phyloP scores from a whole-genome alignment of 2,888 invertebrate genomes.

The Plagodis dolabraria region DNA sequence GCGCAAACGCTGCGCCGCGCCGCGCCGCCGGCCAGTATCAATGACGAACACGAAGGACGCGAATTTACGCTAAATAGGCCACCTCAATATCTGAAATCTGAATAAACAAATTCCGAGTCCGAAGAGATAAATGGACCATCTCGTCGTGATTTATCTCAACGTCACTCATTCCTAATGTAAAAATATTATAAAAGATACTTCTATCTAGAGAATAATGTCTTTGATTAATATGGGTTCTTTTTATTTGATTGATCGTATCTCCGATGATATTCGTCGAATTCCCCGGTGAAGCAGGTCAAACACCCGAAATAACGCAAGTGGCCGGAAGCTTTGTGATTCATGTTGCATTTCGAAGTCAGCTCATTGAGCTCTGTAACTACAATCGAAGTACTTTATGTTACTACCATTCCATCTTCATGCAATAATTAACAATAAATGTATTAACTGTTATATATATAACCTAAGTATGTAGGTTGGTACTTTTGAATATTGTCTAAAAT shows the following conservation, averaged over 20 bases:
- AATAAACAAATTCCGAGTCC: conserved; percentile 40
- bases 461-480: too few relatives aligned
- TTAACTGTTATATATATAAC: too few relatives aligned
- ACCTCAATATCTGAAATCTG: conserved; percentile 41
- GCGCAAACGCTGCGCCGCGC: conserved; percentile 35
- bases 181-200: conserved; percentile 33
- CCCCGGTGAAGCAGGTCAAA: conserved; percentile 59
- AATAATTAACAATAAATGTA: too few relatives aligned
- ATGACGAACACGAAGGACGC: conserved; percentile 56
- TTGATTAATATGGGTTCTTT: conserved; percentile 32
- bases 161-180: conserved; percentile 32
- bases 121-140: conserved; percentile 40
- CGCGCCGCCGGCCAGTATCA: conserved; percentile 45
- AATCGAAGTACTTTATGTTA: too few relatives aligned
- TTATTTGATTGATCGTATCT: conserved; percentile 49
- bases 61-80: conserved; percentile 45
- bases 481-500: too few relatives aligned
- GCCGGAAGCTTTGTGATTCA: conserved; percentile 68
- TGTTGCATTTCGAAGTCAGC: conserved; percentile 50
- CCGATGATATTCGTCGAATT: conserved; percentile 56
- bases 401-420: too few relatives aligned
- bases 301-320: conserved; percentile 60
- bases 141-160: conserved; percentile 43
- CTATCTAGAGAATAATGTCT: conserved; percentile 8
- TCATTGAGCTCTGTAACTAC: background rate